Base-by-base conservation (phyloP, 2,113 vertebrate species). In the Cricetomys ansorgei region DNA sequence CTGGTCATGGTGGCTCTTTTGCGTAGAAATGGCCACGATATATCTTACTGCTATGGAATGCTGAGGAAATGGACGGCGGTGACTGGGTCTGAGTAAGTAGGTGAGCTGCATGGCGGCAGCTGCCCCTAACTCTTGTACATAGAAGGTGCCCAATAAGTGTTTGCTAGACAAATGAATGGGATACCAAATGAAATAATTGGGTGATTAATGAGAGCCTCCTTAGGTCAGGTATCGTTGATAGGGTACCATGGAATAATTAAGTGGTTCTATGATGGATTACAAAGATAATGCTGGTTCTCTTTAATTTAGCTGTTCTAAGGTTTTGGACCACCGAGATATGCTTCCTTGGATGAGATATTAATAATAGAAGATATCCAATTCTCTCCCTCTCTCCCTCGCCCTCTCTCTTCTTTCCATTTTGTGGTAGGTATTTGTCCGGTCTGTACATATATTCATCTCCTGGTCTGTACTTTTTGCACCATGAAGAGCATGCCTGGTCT, bases 41-140 rank as follows among this genome's bases (percentile, higher is more conserved):
- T 5, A 3, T 57, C 7, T 7, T 16, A 1, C 6, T 43, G 1
- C 23, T 64, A 27, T 37, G 7, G 8, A 80, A 12, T 21, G 1
- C 4, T 80, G 45, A 48, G 23, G 27, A 55, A n/a, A 0, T 53
- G 45, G 1, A 62, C 1, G 55, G 43, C 7, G 13, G 16, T 55
- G 34, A 21, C 1, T 50, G 4, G 4, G 8, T 80, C 40, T 95
- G 7, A 37, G 17, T 69, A 65, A 62, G 27, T 29, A 12, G n/a
- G n/a, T n/a, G n/a, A n/a, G n/a, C 40, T 45, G 27, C 9, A 37
- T 16, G 15, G 1, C 21, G n/a, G n/a, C 11, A 94, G 27, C 45
- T 90, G 62, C 43, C 6, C 88, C 67, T 84, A 70, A 50, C 29
- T 57, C 29, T 45, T 79, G 0, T 37, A 31, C 16, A 37, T 21